These are phyloP conservation scores for Plebejus argus DNA, from an alignment of 2,888 invertebrate genomes.

Conservation along the genomic window DNA sequence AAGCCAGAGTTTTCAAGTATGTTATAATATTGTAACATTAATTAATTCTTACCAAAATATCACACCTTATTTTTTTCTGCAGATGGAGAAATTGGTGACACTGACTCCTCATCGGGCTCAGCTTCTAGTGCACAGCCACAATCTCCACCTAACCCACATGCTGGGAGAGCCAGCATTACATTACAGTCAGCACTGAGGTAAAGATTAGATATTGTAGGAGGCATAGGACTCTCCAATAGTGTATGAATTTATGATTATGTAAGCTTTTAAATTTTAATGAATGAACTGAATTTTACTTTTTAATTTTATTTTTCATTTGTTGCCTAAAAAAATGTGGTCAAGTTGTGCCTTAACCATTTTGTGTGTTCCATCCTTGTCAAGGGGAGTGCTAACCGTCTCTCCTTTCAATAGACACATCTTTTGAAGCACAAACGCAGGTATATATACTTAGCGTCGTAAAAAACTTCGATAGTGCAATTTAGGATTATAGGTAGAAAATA, in stretches of 20 bases:
- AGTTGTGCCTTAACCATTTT: conserved; percentile 48
- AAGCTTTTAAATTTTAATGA: too few species aligned
- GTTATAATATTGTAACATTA: too few species aligned
- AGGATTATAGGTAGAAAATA: conserved; percentile 30
- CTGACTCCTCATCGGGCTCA: conserved; percentile 74
- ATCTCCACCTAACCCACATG: conserved; percentile 58
- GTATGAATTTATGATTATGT: too few species aligned
- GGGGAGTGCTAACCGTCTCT: conserved; percentile 50
- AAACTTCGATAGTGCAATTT: conserved; percentile 41
- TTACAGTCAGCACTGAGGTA: conserved; percentile 68
- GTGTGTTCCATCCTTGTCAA: conserved; percentile 48
- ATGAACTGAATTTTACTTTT: background rate
- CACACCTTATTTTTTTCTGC: conserved; percentile 14
- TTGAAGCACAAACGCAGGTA: background rate
- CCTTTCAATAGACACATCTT: conserved; percentile 47
- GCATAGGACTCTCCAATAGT: too few species aligned
- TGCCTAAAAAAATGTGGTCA: conserved; percentile 45
- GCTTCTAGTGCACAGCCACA: conserved; percentile 63
- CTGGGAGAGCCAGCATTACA: conserved; percentile 62
- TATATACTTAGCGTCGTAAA: conserved; percentile 41
- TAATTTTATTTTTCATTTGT: background rate
- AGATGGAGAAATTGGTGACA: conserved; percentile 69
- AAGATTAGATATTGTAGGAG: background rate
- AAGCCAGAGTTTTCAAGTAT: background rate
- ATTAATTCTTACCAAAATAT: background rate